A percentile compares a stretch with the other conserved stretches of the same genome.
phyloP scores from a whole-genome alignment of 2,797 vertebrate species.

The Spinus pinus region DNA sequence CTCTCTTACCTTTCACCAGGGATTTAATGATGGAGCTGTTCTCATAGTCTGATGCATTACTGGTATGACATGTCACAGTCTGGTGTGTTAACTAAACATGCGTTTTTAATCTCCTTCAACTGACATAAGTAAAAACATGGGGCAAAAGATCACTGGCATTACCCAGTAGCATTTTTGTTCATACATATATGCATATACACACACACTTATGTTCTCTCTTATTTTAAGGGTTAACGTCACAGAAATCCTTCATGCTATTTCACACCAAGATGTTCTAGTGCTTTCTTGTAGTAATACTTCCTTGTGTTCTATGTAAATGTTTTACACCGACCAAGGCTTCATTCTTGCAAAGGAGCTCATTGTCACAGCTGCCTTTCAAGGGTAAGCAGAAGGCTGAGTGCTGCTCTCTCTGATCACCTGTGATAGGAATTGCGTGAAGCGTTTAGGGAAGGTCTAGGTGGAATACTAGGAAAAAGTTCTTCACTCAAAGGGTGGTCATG shows the following conservation, averaged over 20 bases:
- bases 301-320: not conserved
- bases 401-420: not conserved
- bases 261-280: not conserved
- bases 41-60: not conserved
- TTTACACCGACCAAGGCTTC: not conserved
- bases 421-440: not conserved
- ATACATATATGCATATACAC: too few relatives aligned
- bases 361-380: rapidly evolving
- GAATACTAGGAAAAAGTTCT: not conserved
- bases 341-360: not conserved
- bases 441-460: not conserved
- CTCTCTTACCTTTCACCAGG: not conserved
- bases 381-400: not conserved
- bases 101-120: not conserved
- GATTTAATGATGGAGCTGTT: not conserved
- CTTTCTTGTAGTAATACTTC: not conserved
- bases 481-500: not conserved
- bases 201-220: not conserved
- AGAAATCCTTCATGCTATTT: not conserved
- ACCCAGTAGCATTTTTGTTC: not conserved
- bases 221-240: not conserved
- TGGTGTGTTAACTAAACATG: not conserved
- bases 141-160: not conserved
- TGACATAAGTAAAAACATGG: not conserved
- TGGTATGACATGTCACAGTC: not conserved